A percentile compares a stretch with the other conserved stretches of the same genome.
Conservation (phyloP, 2,888 invertebrate species). For the Cinara cedri region DNA sequence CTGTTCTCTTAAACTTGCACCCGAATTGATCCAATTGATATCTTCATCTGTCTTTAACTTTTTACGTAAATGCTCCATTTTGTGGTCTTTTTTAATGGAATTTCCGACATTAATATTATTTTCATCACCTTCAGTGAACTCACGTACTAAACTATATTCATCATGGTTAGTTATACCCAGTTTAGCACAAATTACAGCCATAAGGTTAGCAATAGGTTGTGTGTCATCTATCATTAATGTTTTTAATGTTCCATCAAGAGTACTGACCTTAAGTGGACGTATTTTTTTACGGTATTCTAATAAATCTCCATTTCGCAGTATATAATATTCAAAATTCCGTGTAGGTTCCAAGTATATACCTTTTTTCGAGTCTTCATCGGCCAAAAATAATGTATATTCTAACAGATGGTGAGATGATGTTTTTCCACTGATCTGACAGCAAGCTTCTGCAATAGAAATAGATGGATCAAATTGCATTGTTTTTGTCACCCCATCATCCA, state of each 20-base stretch:
- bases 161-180: slow-evolving; percentile 95
- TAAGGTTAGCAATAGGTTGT: slow-evolving; percentile 97
- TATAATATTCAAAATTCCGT: slow-evolving; percentile 95
- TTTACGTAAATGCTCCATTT: slow-evolving; percentile 96
- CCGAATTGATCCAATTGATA: slow-evolving; percentile 97
- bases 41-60: slow-evolving; percentile 98
- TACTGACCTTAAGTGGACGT: slow-evolving; percentile 90
- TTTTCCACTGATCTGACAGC: slow-evolving; percentile 93
- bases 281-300: slow-evolving; percentile 94
- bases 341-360: slow-evolving; percentile 97
- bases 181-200: slow-evolving; percentile 98
- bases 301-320: slow-evolving; percentile 90
- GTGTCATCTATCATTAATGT: slow-evolving; percentile 97
- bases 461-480: slow-evolving; percentile 97
- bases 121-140: slow-evolving; percentile 81
- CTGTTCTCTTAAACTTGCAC: slow-evolving; percentile 95
- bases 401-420: slow-evolving; percentile 88
- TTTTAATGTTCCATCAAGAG: slow-evolving; percentile 95
- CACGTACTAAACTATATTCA: slow-evolving; percentile 93
- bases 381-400: slow-evolving; percentile 95
- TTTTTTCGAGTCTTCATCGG: slow-evolving; percentile 95
- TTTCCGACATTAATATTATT: slow-evolving; percentile 84
- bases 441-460: slow-evolving; percentile 94
- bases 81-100: slow-evolving; percentile 87
- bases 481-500: slow-evolving; percentile 88